phyloP scores from a whole-genome alignment of 2,113 vertebrate genomes.

The Entelurus aequoreus region DNA sequence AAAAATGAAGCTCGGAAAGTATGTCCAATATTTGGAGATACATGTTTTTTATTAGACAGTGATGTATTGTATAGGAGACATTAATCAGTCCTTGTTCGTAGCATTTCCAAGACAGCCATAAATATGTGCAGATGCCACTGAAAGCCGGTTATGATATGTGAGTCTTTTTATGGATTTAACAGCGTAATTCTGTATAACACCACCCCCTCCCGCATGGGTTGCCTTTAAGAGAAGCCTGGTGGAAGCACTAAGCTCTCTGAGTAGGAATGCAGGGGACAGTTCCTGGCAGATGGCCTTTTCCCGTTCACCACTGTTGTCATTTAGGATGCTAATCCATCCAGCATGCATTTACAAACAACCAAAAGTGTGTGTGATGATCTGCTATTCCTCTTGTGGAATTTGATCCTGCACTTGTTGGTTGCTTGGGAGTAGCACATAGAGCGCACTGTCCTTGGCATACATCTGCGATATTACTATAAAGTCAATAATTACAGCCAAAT shows the following conservation, averaged over 20 bases:
- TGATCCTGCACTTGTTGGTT: constrained; percentile 26
- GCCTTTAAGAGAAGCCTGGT: constrained; percentile 1
- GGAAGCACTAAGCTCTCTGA: constrained; percentile 38
- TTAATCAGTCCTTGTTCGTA: not conserved
- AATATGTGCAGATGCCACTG: constrained; percentile 5
- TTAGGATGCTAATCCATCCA: constrained; percentile 41
- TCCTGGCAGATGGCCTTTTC: constrained; percentile 43
- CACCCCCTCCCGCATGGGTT: constrained; percentile 31
- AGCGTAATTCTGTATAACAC: constrained; percentile 40
- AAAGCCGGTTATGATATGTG: constrained; percentile 23
- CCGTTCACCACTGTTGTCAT: constrained; percentile 23
- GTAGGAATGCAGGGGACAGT: constrained; percentile 23
- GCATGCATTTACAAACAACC: constrained; percentile 10
- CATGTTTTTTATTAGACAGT: not conserved
- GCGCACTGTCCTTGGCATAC: constrained; percentile 21
- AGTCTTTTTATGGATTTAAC: constrained; percentile 46
- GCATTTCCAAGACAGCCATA: constrained; percentile 18
- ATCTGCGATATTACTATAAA: constrained; percentile 27
- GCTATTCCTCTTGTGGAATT: constrained; percentile 13
- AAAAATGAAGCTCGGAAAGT: not conserved
- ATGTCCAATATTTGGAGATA: not conserved
- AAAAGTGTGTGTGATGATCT: not conserved
- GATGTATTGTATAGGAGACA: not conserved
- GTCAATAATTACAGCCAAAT: constrained; percentile 32
- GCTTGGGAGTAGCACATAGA: constrained; percentile 20